A percentile compares a stretch with the other conserved stretches of the same genome.
Evolutionary conservation across 2,888 invertebrate species (phyloP).

Genomic region (Ramazzottius varieornatus): DNA sequence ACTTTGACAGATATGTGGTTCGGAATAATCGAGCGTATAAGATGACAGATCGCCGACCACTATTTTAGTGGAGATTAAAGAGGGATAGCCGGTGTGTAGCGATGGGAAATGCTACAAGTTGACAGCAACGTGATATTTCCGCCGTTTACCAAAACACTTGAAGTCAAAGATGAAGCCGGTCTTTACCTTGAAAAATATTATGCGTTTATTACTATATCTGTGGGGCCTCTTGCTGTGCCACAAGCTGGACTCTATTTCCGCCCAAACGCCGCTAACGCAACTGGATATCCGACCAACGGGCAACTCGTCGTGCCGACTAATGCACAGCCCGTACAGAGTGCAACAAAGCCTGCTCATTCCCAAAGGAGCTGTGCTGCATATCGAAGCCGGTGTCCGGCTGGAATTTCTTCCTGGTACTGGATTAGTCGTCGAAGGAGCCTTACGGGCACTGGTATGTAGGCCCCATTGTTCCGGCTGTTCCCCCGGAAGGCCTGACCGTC

Average conservation of each 20-base stretch:
- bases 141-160: no score
- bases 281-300: neutral
- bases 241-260: neutral
- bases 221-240: neutral
- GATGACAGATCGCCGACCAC: no score
- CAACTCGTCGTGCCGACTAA: conserved; percentile 6
- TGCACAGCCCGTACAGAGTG: conserved; percentile 39
- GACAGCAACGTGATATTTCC: no score
- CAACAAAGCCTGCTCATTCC: conserved; percentile 53
- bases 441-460: conserved; percentile 60
- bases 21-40: no score
- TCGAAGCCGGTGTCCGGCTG: conserved; percentile 68
- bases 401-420: conserved; percentile 73
- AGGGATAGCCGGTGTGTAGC: no score
- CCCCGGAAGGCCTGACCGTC: no score
- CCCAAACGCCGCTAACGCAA: neutral
- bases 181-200: no score
- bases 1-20: no score
- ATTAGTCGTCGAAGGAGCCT: conserved; percentile 62
- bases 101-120: no score
- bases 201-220: neutral
- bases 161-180: no score
- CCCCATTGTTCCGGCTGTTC: no score
- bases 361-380: conserved; percentile 45
- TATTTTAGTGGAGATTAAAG: no score